A percentile compares a stretch with the other conserved stretches of the same genome.
Conservation (phyloP, 2,888 invertebrate species). For the Trissolcus brochymenae region DNA sequence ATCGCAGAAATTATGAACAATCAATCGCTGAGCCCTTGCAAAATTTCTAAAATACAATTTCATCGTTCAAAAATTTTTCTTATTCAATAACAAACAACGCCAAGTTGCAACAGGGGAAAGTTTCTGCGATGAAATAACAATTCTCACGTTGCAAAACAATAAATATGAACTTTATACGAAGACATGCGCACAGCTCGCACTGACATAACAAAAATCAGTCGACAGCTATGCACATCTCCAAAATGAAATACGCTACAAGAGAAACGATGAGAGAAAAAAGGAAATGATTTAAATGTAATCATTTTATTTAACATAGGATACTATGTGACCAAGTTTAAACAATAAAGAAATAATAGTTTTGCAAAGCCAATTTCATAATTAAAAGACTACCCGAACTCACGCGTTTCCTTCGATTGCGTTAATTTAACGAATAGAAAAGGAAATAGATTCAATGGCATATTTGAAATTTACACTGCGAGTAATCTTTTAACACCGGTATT, state of each 20-base stretch:
- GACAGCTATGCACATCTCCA: slow-evolving; percentile 35
- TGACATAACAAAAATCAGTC: slow-evolving; percentile 24
- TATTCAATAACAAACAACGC: neutral
- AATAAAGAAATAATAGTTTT: no score
- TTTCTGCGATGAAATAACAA: slow-evolving; percentile 29
- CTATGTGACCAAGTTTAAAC: no score
- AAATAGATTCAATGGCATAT: no score
- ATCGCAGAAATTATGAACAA: slow-evolving; percentile 33
- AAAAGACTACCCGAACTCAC: no score
- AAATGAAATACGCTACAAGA: slow-evolving; percentile 21
- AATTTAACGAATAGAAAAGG: no score
- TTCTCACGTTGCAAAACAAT: slow-evolving; percentile 17
- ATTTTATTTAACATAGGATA: no score
- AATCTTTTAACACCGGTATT: no score
- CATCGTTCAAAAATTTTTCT: slow-evolving; percentile 1
- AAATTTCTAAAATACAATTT: neutral
- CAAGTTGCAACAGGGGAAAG: neutral
- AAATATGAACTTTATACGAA: slow-evolving; percentile 23
- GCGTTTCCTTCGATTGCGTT: no score
- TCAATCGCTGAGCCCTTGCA: neutral
- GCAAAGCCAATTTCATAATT: no score
- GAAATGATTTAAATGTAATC: neutral
- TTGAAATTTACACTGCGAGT: no score
- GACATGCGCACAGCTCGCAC: slow-evolving; percentile 44
- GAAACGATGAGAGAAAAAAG: slow-evolving; percentile 14